Percentiles rank a stretch among this genome's conserved stretches.
Conservation (phyloP, 37 sponge, comb jelly and placozoan species). For the Dysidea cf. avara region DNA sequence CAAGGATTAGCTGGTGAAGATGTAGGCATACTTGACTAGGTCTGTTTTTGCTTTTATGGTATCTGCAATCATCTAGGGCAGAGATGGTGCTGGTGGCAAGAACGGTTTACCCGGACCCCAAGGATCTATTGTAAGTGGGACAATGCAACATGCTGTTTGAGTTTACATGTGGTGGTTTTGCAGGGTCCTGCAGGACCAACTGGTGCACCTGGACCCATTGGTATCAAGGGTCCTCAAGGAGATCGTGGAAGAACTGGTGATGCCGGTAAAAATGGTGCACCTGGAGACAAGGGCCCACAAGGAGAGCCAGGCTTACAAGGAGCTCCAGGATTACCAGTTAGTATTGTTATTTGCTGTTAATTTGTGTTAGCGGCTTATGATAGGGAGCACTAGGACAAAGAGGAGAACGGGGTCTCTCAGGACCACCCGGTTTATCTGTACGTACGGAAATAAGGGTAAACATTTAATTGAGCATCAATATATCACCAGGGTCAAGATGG, state of each 20-base stretch:
- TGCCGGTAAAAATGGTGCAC: slow-evolving; percentile 1
- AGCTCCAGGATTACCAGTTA: slow-evolving; percentile 33
- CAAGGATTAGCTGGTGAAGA: slow-evolving; percentile 8
- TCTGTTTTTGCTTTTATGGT: neutral
- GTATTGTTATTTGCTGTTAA: neutral
- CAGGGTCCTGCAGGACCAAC: slow-evolving; percentile 38
- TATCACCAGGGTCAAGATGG: slow-evolving; percentile 44
- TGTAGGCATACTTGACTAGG: neutral
- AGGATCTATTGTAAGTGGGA: slow-evolving; percentile 16
- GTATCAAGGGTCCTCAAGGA: slow-evolving; percentile 31
- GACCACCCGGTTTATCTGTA: too few species aligned
- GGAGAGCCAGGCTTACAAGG: slow-evolving; percentile 66
- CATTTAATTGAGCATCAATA: too few species aligned
- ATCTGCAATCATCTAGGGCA: slow-evolving; percentile 1
- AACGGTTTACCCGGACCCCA: slow-evolving; percentile 49
- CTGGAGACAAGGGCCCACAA: slow-evolving; percentile 61
- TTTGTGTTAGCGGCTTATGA: neutral
- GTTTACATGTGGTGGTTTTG: slow-evolving; percentile 4
- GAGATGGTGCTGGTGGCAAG: slow-evolving; percentile 55
- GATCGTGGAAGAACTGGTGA: slow-evolving; percentile 13
- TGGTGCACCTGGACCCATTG: slow-evolving; percentile 30
- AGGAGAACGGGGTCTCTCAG: slow-evolving; percentile 41
- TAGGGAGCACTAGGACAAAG: slow-evolving; percentile 59
- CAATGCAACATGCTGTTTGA: neutral
- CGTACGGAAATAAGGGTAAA: too few species aligned